phyloP scores from a whole-genome alignment of 2,797 vertebrate species.

The Pipistrellus pygmaeus region DNA sequence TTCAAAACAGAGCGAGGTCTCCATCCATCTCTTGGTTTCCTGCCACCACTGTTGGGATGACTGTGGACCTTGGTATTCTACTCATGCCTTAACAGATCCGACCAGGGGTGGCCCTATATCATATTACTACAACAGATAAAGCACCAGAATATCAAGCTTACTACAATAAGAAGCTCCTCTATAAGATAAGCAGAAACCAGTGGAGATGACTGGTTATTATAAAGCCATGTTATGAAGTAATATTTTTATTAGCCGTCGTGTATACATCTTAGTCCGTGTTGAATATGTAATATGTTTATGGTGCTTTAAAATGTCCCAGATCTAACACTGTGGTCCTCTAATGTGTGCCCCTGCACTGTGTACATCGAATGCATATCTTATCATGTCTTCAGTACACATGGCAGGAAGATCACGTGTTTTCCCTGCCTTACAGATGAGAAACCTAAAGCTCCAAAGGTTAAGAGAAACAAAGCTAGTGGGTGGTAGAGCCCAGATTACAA shows the following conservation, averaged over 20 bases:
- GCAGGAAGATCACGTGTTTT: not conserved
- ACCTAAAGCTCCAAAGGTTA: conserved; percentile 1
- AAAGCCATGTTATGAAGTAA: conserved; percentile 8
- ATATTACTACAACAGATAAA: not conserved
- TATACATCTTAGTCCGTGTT: not conserved
- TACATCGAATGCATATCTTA: not conserved
- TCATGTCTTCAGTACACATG: not conserved
- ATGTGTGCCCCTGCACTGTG: not conserved
- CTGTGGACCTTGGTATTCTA: not conserved
- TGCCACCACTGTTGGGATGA: not conserved
- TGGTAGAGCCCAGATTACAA: not conserved
- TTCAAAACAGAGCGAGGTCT: not conserved
- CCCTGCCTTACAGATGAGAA: not conserved
- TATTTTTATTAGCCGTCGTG: not conserved
- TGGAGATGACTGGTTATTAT: not conserved
- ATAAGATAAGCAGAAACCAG: not conserved
- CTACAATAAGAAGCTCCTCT: not conserved
- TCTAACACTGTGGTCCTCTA: not conserved
- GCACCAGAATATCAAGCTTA: not conserved
- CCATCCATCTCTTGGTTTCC: not conserved
- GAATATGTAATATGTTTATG: not conserved
- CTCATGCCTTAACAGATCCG: not conserved
- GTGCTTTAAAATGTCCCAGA: not conserved
- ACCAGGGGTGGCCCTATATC: not conserved
- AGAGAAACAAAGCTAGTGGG: not conserved